These are phyloP conservation scores for Microctonus aethiopoides DNA, from an alignment of 2,888 invertebrate genomes.

Conservation along the genomic window DNA sequence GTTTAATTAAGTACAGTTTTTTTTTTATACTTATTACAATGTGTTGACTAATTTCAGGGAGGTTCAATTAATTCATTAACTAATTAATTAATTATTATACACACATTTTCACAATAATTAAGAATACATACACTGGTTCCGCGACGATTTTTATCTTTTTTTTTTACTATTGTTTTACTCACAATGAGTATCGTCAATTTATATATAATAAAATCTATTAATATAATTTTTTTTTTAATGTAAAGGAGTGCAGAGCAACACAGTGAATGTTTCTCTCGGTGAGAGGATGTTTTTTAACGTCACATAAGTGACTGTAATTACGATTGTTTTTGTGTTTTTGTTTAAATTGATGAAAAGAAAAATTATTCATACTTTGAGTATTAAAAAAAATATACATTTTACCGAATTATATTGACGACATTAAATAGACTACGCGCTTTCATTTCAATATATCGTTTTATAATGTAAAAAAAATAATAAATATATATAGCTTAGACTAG, in stretches of 20 bases:
- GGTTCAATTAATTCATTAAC: neutral
- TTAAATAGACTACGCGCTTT: constrained; percentile 12
- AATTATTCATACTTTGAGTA: constrained; percentile 20
- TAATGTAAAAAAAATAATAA: constrained; percentile 59
- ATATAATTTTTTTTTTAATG: constrained; percentile 1
- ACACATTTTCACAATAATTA: neutral
- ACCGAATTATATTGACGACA: neutral
- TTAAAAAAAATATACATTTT: constrained; percentile 15
- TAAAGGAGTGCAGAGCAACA: neutral
- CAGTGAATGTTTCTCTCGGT: neutral
- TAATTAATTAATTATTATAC: neutral
- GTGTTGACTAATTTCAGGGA: neutral
- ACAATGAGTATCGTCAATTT: neutral
- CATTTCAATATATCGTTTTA: constrained; percentile 47
- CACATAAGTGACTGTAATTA: neutral
- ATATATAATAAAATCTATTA: neutral
- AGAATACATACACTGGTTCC: neutral
- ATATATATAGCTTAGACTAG: constrained; percentile 64
- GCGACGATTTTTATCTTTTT: neutral
- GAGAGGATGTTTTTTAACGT: neutral
- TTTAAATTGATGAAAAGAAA: neutral
- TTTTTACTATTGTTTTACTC: neutral
- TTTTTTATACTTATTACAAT: neutral
- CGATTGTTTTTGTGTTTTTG: constrained; percentile 1
- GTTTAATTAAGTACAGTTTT: constrained; percentile 13